phyloP scores from a whole-genome alignment of 2,113 vertebrate genomes.

The Megaceryle torquata region DNA sequence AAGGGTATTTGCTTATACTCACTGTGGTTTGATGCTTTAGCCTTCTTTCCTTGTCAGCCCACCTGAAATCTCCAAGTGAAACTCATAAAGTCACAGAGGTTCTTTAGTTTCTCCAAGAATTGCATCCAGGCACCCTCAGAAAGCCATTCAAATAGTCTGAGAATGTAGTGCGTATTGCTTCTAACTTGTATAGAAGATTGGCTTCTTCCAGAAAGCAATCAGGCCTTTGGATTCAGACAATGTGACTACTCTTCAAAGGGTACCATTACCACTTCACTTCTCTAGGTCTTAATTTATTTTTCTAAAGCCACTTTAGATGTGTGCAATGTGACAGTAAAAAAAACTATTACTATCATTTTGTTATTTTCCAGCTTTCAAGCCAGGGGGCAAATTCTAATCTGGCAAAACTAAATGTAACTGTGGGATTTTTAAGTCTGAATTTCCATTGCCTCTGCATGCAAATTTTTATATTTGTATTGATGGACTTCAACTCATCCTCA shows the following conservation, averaged over 20 bases:
- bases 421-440: not conserved
- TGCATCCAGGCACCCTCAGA: not conserved
- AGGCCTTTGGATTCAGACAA: not conserved
- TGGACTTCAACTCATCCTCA: not conserved
- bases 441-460: not conserved
- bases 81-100: not conserved
- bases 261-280: not conserved
- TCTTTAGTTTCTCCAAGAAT: not conserved
- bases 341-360: not conserved
- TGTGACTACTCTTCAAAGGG: not conserved
- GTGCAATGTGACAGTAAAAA: not conserved
- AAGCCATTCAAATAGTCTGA: not conserved
- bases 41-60: not conserved
- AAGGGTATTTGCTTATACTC: not conserved
- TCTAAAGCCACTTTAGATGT: not conserved
- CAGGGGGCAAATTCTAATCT: not conserved
- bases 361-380: not conserved
- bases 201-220: not conserved
- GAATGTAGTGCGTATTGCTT: not conserved
- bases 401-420: not conserved
- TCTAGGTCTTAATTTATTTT: not conserved
- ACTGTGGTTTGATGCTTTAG: not conserved
- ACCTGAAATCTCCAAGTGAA: not conserved
- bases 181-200: not conserved
- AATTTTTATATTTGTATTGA: not conserved